phyloP scores from a whole-genome alignment of 2,888 invertebrate genomes.

The Drosophila neoperkinsi region DNA sequence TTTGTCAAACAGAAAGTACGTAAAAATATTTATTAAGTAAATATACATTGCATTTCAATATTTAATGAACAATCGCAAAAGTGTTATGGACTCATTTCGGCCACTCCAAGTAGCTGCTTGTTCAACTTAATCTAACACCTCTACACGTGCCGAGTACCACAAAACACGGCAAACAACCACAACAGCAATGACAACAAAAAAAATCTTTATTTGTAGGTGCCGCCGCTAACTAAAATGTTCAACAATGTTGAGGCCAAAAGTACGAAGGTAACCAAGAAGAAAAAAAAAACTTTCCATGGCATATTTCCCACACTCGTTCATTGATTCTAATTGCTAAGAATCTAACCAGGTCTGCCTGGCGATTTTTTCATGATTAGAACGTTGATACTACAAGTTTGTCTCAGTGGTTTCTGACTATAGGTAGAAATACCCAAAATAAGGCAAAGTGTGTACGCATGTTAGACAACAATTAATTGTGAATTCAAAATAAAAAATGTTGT shows the following conservation, averaged over 20 bases:
- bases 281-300: conserved; percentile 64
- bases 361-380: neutral
- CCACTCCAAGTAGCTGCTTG: conserved; percentile 1
- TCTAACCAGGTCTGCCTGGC: neutral
- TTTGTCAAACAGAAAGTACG: neutral
- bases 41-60: neutral
- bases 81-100: conserved; percentile 9
- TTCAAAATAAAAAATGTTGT: neutral
- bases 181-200: conserved; percentile 5
- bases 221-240: conserved; percentile 19
- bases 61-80: conserved; percentile 13
- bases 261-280: conserved; percentile 12
- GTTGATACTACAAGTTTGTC: conserved; percentile 12
- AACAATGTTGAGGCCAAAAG: conserved; percentile 14
- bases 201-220: conserved; percentile 19
- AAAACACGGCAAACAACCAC: conserved; percentile 15
- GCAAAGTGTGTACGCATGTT: neutral
- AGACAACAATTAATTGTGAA: neutral
- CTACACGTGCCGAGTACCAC: conserved; percentile 53
- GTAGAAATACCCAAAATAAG: neutral
- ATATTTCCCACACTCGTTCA: conserved; percentile 25
- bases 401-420: conserved; percentile 1
- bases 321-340: conserved; percentile 15
- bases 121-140: conserved; percentile 35
- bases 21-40: conserved; percentile 4